A percentile compares a stretch with the other conserved stretches of the same genome.
Conservation (phyloP, 1,140 invertebrate species). For the Oscheius sp. region DNA sequence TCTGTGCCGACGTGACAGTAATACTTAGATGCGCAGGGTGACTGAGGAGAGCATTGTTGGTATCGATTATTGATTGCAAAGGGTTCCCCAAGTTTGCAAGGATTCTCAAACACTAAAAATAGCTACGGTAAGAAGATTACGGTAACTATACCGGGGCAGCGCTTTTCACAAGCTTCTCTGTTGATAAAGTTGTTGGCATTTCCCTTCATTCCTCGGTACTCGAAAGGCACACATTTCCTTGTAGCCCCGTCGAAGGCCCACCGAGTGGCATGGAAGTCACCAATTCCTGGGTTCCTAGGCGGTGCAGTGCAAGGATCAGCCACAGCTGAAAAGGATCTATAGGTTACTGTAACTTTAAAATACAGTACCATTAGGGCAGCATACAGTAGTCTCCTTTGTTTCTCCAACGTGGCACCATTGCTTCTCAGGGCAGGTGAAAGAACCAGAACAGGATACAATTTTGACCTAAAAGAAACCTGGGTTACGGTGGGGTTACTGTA, state of each 20-base stretch:
- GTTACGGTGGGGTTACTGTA: background rate
- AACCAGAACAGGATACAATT: slow-evolving; percentile 17
- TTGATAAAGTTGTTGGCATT: slow-evolving; percentile 77
- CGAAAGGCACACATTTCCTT: slow-evolving; percentile 41
- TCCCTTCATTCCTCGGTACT: slow-evolving; percentile 64
- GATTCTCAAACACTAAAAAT: slow-evolving; percentile 47
- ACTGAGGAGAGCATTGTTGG: slow-evolving; percentile 30
- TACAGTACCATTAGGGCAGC: slow-evolving; percentile 50
- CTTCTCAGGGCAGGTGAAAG: slow-evolving; percentile 33
- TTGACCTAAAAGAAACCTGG: slow-evolving; percentile 1
- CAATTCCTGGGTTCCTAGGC: slow-evolving; percentile 37
- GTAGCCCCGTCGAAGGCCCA: slow-evolving; percentile 43
- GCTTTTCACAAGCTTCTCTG: slow-evolving; percentile 73
- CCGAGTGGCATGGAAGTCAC: slow-evolving; percentile 40
- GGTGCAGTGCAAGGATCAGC: slow-evolving; percentile 45
- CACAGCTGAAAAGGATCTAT: slow-evolving; percentile 36
- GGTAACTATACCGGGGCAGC: slow-evolving; percentile 66
- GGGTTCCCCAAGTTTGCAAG: slow-evolving; percentile 49
- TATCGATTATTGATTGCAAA: slow-evolving; percentile 20
- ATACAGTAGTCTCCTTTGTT: slow-evolving; percentile 44
- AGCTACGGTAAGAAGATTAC: slow-evolving; percentile 9
- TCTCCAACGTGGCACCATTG: slow-evolving; percentile 49
- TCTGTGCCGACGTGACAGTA: slow-evolving; percentile 50
- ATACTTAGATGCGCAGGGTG: slow-evolving; percentile 34
- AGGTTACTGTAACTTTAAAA: background rate